Evolutionary conservation across 2,888 invertebrate species (phyloP).

Genomic region (Hypsopygia costalis): DNA sequence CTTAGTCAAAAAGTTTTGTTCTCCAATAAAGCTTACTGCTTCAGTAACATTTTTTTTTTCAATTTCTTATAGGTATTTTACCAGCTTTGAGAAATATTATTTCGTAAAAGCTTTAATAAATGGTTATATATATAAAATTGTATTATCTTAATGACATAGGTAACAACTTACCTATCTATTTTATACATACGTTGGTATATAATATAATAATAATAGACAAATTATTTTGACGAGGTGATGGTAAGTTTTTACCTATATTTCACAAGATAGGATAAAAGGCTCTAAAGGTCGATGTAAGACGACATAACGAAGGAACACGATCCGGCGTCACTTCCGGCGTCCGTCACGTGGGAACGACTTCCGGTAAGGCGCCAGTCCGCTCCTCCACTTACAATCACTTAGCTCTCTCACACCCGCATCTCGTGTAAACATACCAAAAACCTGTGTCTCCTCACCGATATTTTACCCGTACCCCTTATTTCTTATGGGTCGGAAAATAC

Average conservation of each 20-base stretch:
- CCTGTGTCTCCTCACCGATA: slow-evolving; percentile 22
- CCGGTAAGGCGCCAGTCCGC: slow-evolving; percentile 70
- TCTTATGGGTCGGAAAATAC: background rate
- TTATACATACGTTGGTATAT: too few species aligned
- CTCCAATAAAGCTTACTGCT: background rate
- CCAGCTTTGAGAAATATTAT: too few species aligned
- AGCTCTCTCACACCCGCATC: slow-evolving; percentile 54
- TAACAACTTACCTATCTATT: too few species aligned
- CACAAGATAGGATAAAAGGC: slow-evolving; percentile 40
- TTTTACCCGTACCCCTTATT: background rate
- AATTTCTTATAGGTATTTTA: too few species aligned
- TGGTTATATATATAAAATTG: too few species aligned
- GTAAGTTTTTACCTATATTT: background rate
- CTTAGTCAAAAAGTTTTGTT: slow-evolving; percentile 1
- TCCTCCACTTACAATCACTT: slow-evolving; percentile 76
- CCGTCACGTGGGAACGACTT: slow-evolving; percentile 76
- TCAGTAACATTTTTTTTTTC: too few species aligned
- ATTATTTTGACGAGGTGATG: background rate
- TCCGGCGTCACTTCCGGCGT: slow-evolving; percentile 74
- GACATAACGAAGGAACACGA: slow-evolving; percentile 70
- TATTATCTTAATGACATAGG: too few species aligned
- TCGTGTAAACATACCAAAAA: slow-evolving; percentile 38
- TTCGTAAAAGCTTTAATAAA: too few species aligned
- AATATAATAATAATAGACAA: too few species aligned
- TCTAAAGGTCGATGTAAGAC: slow-evolving; percentile 43